Percentiles rank a stretch among this genome's conserved stretches.
These are phyloP conservation scores for Pteropus rufus DNA, from an alignment of 2,797 vertebrate genomes.

Conservation along the genomic window DNA sequence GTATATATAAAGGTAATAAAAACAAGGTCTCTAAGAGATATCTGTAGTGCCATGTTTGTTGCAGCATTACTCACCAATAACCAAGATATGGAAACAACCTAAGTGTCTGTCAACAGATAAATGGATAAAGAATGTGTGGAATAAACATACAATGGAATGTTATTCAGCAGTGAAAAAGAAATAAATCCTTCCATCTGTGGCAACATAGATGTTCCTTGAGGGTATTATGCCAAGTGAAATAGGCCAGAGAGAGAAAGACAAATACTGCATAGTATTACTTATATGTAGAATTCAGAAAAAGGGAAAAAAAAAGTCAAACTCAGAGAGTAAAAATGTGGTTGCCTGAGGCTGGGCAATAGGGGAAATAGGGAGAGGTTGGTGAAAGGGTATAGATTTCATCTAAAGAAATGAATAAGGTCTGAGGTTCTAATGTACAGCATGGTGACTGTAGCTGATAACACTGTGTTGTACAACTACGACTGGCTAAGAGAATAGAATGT, in stretches of 20 bases:
- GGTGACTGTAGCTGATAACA: neutral
- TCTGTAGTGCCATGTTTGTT: neutral
- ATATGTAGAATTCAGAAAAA: neutral
- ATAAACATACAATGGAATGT: neutral
- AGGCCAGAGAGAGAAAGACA: neutral
- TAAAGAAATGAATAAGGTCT: neutral
- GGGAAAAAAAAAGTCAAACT: neutral
- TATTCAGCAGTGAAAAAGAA: neutral
- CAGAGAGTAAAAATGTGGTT: neutral
- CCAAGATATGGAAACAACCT: neutral
- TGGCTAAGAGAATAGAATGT: neutral
- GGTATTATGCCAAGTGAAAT: neutral
- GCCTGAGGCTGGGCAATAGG: neutral
- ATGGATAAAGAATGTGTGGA: neutral
- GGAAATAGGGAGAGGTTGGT: neutral
- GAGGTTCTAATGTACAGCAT: neutral
- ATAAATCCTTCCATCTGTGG: neutral
- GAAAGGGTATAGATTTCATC: neutral
- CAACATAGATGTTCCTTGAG: neutral
- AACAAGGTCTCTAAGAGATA: neutral
- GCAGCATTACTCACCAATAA: neutral
- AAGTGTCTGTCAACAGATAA: neutral
- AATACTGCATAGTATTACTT: neutral
- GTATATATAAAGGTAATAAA: too few species aligned
- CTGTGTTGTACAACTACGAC: neutral